Percentiles rank a stretch among this genome's conserved stretches.
Evolutionary conservation across 2,113 vertebrate species (phyloP).

Genomic region (Rhineura floridana): DNA sequence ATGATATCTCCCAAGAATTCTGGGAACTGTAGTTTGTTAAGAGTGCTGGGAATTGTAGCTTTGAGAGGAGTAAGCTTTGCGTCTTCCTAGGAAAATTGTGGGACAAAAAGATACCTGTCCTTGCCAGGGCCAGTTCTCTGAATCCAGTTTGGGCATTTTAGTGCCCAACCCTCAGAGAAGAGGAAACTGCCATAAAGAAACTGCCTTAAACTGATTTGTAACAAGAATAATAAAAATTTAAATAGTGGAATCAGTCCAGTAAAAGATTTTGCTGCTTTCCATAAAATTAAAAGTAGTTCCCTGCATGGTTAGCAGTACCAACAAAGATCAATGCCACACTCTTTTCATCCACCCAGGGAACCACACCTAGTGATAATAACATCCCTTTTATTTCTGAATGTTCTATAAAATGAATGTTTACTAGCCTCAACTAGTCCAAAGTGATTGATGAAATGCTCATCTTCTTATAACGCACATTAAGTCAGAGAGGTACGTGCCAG

Average conservation of each 20-base stretch:
- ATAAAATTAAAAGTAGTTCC: not conserved
- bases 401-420: slow-evolving; percentile 2
- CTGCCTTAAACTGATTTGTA: slow-evolving; percentile 10
- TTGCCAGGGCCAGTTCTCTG: not conserved
- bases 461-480: slow-evolving; percentile 29
- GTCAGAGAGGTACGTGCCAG: not conserved
- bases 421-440: slow-evolving; percentile 14
- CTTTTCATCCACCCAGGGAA: slow-evolving; percentile 19
- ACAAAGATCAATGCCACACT: slow-evolving; percentile 14
- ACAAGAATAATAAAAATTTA: not conserved
- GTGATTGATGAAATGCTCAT: slow-evolving; percentile 12
- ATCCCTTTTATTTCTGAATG: slow-evolving; percentile 17
- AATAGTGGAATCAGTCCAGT: not conserved
- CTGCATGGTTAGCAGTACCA: slow-evolving; percentile 22
- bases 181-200: not conserved
- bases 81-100: not conserved
- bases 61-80: too few relatives aligned
- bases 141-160: not conserved
- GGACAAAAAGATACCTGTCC: not conserved
- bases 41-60: too few relatives aligned
- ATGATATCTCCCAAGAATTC: too few relatives aligned
- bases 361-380: slow-evolving; percentile 8
- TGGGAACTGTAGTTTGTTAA: too few relatives aligned
- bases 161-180: not conserved
- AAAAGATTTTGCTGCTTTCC: not conserved